phyloP scores from a whole-genome alignment of 2,113 vertebrate genomes.

The Grantiella picta region DNA sequence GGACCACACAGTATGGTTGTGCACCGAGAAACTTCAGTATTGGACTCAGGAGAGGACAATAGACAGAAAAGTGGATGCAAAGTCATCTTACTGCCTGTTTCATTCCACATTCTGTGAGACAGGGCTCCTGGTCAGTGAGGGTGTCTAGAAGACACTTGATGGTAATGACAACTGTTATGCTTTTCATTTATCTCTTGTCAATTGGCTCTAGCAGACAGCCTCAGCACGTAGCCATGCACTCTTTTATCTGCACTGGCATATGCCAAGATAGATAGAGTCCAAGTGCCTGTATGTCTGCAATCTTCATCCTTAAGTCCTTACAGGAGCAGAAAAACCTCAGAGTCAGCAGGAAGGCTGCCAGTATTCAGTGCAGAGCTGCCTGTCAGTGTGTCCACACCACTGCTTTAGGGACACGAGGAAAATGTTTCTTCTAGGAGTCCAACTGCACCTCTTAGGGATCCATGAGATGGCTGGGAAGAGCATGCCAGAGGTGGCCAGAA shows the following conservation, averaged over 20 bases:
- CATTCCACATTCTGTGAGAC: not conserved
- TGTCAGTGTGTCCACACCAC: not conserved
- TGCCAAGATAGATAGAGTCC: constrained; percentile 57
- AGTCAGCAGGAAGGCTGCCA: constrained; percentile 41
- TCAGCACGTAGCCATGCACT: not conserved
- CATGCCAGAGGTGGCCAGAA: not conserved
- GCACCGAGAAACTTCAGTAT: not conserved
- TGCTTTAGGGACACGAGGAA: not conserved
- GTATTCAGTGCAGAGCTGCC: not conserved
- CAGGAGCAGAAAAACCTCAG: constrained; percentile 13
- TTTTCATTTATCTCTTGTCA: constrained; percentile 10
- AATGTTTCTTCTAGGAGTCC: not conserved
- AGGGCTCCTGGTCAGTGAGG: not conserved
- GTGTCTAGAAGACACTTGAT: not conserved
- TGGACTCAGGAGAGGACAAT: not conserved
- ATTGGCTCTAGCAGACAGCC: not conserved
- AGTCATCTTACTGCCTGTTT: not conserved
- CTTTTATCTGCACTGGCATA: constrained; percentile 56
- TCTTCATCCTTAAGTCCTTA: constrained; percentile 39
- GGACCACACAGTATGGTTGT: not conserved
- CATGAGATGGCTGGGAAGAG: not conserved
- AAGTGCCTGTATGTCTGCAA: not conserved
- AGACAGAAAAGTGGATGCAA: not conserved
- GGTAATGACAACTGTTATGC: not conserved
- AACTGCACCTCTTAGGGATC: not conserved